Evolutionary conservation across 2,797 vertebrate species (phyloP), one percentile per base, ranked within the genome.

Genomic region (Choloepus didactylus): DNA sequence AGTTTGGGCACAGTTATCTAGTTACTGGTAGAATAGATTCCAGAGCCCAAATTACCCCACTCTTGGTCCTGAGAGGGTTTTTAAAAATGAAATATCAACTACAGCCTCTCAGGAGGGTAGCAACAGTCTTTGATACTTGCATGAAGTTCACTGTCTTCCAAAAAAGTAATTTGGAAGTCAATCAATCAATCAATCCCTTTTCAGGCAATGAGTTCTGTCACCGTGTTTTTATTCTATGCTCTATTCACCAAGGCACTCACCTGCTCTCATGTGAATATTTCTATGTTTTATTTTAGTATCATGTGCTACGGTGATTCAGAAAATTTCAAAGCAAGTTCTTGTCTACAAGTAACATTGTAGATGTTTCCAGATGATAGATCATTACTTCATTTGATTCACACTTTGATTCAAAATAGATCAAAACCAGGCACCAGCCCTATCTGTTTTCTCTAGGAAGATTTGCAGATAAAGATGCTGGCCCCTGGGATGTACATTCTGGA

Each of bases 401-500:
- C 18, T 95, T 89, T 87, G 59, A 64, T 82, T 94, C 88, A 29
- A 12, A 46, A 35, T 21, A 49, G 49, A 44, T 87, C 84, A 54
- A 5, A 81, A 41, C 21, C 9, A 56, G 89, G n/a, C 41, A 54
- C 38, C 9, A 19, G 21, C 4, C 31, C 27, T 27, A 12, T 8
- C 29, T 82, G 49, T 27, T 77, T 79, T 31, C 56, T 62, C 51
- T 10, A 31, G 29, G 12, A 27, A 10, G 59, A 35, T 85, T 4
- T 89, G 64, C 10, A 80, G 73, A 29, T 35, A 19, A 0, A 51
- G 41, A 16, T 14, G 25, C 54, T n/a, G 44, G 27, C 27, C 27
- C 49, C n/a, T 60, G 4, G 4, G 21, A 21, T 6, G 18, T 18
- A 41, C 9, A 6, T 44, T 3, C 0, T 15, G 62, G 46, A 29